Conservation (phyloP, 2,113 vertebrate genomes). For the Platysternon megacephalum region DNA sequence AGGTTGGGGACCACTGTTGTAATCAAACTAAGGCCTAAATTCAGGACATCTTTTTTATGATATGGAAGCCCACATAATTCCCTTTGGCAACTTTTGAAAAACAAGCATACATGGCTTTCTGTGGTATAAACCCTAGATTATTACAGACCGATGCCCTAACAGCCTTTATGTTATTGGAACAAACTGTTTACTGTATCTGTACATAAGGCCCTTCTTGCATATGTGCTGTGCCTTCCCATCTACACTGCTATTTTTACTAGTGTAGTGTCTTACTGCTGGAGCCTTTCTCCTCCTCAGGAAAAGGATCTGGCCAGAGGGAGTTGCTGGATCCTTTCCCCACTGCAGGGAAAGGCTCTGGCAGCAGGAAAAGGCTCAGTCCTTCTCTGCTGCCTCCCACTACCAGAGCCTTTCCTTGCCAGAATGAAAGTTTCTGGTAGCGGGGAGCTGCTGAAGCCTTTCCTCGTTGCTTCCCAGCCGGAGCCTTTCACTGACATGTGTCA, state of each 20-base stretch:
- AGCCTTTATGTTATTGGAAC: background rate
- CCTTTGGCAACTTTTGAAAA: background rate
- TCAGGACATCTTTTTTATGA: background rate
- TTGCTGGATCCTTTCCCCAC: too few relatives aligned
- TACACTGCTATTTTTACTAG: too few relatives aligned
- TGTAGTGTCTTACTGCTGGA: too few relatives aligned
- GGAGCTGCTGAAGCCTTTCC: background rate
- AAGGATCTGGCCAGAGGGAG: too few relatives aligned
- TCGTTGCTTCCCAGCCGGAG: background rate
- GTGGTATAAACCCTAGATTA: background rate
- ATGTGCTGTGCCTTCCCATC: background rate
- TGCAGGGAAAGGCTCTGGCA: too few relatives aligned
- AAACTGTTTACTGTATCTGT: too few relatives aligned
- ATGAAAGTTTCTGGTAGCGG: background rate
- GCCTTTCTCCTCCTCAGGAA: too few relatives aligned
- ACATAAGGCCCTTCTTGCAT: background rate
- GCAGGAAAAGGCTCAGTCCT: too few relatives aligned
- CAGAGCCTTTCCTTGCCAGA: background rate
- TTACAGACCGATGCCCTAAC: background rate
- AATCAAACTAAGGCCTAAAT: background rate
- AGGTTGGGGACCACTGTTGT: too few relatives aligned
- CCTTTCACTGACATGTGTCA: background rate
- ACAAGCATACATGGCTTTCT: background rate
- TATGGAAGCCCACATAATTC: background rate
- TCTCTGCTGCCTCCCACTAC: too few relatives aligned